These are phyloP conservation scores for Luidia sarsii DNA, from an alignment of 53 echinoderm and acorn worm species.

Conservation along the genomic window DNA sequence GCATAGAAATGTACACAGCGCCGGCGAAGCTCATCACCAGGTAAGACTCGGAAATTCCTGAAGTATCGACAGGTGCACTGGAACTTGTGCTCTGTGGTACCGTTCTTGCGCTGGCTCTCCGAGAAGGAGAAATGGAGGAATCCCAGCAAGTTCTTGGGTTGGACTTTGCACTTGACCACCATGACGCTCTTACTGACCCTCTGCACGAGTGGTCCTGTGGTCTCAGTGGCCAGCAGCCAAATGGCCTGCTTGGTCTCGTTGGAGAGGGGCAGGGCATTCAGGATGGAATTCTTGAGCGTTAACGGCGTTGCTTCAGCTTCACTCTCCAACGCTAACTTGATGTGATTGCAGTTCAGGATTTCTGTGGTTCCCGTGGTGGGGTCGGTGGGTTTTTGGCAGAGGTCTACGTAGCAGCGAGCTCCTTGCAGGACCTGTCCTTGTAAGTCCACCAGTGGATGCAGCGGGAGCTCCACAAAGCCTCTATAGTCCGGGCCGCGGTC, in stretches of 20 bases:
- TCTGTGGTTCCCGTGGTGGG: slow-evolving; percentile 27
- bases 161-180: slow-evolving; percentile 94
- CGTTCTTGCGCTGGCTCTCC: slow-evolving; percentile 72
- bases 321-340: slow-evolving; percentile 77
- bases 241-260: slow-evolving; percentile 96
- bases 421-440: slow-evolving; percentile 56
- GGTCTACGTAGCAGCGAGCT: slow-evolving; percentile 79
- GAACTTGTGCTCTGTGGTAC: slow-evolving; percentile 67
- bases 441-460: slow-evolving; percentile 66
- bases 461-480: slow-evolving; percentile 88
- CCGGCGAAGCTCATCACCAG: slow-evolving; percentile 70
- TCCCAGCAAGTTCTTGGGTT: slow-evolving; percentile 81
- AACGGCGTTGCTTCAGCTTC: slow-evolving; percentile 78
- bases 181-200: slow-evolving; percentile 92
- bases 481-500: slow-evolving; percentile 93
- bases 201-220: slow-evolving; percentile 94
- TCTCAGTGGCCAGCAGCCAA: slow-evolving; percentile 96
- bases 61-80: slow-evolving; percentile 85
- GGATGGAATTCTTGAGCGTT: slow-evolving; percentile 90
- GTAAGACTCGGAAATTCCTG: slow-evolving; percentile 65
- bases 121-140: slow-evolving; percentile 95
- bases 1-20: slow-evolving; percentile 98
- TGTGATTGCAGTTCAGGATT: slow-evolving; percentile 64
- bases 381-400: slow-evolving; percentile 76
- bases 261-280: slow-evolving; percentile 82